Percentiles rank a stretch among this genome's conserved stretches.
Conservation (phyloP, 2,113 vertebrate genomes). For the Paedocypris sp. region DNA sequence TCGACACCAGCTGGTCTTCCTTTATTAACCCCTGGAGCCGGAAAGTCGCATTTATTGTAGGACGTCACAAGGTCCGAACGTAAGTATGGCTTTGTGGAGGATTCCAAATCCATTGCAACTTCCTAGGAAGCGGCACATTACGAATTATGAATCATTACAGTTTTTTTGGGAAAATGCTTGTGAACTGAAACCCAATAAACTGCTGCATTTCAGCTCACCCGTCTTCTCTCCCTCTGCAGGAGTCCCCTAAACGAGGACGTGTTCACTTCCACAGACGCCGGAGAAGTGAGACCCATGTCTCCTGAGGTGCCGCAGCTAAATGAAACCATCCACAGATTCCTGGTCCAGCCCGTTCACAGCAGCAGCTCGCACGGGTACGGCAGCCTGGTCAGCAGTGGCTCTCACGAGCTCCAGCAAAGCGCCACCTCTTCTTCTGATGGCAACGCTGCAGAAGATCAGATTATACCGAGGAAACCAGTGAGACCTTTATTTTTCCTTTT, state of each 20-base stretch:
- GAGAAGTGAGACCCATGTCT: slow-evolving; percentile 56
- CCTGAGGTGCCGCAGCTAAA: slow-evolving; percentile 71
- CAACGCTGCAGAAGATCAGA: slow-evolving; percentile 52
- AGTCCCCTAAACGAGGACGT: slow-evolving; percentile 81
- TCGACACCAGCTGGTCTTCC: slow-evolving; percentile 85
- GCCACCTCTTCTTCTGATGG: slow-evolving; percentile 73
- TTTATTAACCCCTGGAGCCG: slow-evolving; percentile 86
- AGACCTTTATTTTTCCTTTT: slow-evolving; percentile 17
- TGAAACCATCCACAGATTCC: slow-evolving; percentile 71
- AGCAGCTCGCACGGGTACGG: slow-evolving; percentile 61
- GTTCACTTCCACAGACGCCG: slow-evolving; percentile 58
- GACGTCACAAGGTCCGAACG: slow-evolving; percentile 84
- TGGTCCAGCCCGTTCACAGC: slow-evolving; percentile 76
- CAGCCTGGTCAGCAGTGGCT: slow-evolving; percentile 56
- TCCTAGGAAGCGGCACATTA: no score
- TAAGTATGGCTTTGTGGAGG: no score
- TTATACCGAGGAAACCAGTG: slow-evolving; percentile 49
- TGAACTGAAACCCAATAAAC: neutral
- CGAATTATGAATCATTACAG: neutral
- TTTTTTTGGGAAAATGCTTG: neutral
- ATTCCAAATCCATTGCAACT: no score
- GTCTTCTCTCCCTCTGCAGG: slow-evolving; percentile 40
- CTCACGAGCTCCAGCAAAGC: slow-evolving; percentile 62
- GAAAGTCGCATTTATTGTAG: slow-evolving; percentile 79
- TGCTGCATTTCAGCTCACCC: neutral